Evolutionary conservation across 2,113 vertebrate genomes (phyloP), one percentile per base, ranked within the genome.

Genomic region (Colistium nudipinnis): DNA sequence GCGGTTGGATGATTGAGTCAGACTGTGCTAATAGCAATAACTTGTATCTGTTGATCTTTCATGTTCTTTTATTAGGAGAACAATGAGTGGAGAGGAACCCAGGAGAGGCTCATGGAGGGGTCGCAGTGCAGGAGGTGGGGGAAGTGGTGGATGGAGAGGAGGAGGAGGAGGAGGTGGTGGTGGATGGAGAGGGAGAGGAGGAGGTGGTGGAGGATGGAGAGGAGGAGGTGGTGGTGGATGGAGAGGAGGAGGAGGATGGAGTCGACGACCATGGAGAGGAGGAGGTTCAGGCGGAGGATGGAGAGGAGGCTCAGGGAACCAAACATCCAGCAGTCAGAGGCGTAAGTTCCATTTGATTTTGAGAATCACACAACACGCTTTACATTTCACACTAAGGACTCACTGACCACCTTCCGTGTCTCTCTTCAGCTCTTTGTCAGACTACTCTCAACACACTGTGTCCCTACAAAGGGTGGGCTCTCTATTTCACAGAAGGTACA

Each of bases 401-500:
- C 6, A 41, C 38, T 43, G 7, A 52, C 11, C 16, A 17, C 27
- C 17, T 5, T 17, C 10, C n/a, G 4, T 35, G 11, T 35, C 3
- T 74, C 39, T 61, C 43, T 62, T 12, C 62, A 89, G 90, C 62
- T 24, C 71, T 80, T 31, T 80, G 74, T 24, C 96, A 97, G 2
- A 77, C 93, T 25, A 96, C 94, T 2, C 67, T 98, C 57, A 93
- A 97, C 62, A 80, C 87, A 0, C 78, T 88, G 64, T 94, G 93
- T 89, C 95, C 94, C 0, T 99, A 98, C 85, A 97, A 94, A 85
- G 98, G 97, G 62, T 99, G 98, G 98, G 87, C 91, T 7, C 94
- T 96, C 65, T 99, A 99, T 88, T 98, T 99, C 84, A 94, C 94
- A 76, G 97, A 99, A 93, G 95, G 98, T 98, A 88, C 1, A n/a